Conservation (phyloP, 2,888 invertebrate genomes). For the Tenthredo mesomela region DNA sequence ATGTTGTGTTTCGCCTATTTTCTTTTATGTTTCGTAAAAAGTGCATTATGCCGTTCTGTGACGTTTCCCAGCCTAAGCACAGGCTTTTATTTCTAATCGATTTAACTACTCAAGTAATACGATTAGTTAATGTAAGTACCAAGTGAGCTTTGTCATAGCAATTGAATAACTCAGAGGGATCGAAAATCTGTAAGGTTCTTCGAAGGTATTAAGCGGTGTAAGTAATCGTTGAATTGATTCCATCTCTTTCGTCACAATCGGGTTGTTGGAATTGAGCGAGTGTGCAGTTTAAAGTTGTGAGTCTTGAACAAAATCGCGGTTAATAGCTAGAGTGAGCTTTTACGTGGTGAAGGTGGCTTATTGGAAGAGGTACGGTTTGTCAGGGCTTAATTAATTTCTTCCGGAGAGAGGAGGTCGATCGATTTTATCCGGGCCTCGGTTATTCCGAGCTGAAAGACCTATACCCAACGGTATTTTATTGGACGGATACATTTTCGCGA, state of each 20-base stretch:
- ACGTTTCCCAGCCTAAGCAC: neutral
- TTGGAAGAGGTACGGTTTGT: constrained; percentile 57
- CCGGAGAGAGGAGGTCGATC: constrained; percentile 32
- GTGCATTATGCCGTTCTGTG: neutral
- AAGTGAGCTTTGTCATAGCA: neutral
- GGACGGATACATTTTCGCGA: constrained; percentile 40
- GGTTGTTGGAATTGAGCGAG: neutral
- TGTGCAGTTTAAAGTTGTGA: neutral
- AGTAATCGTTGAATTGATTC: neutral
- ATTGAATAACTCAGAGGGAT: neutral
- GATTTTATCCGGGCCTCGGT: constrained; percentile 46
- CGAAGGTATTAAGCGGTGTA: neutral
- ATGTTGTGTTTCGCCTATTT: neutral
- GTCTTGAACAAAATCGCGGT: neutral
- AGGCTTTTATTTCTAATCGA: neutral
- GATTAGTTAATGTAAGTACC: neutral
- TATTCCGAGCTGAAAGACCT: constrained; percentile 21
- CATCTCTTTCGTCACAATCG: neutral
- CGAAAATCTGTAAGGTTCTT: neutral
- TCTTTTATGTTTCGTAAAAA: neutral
- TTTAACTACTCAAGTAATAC: neutral
- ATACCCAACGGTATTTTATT: constrained; percentile 28
- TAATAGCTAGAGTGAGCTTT: constrained; percentile 15
- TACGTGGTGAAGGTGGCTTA: constrained; percentile 30
- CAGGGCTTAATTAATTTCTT: constrained; percentile 69